Evolutionary conservation across 2,888 invertebrate species (phyloP), one percentile per base, ranked within the genome.

Genomic region (Smittia aterrima): DNA sequence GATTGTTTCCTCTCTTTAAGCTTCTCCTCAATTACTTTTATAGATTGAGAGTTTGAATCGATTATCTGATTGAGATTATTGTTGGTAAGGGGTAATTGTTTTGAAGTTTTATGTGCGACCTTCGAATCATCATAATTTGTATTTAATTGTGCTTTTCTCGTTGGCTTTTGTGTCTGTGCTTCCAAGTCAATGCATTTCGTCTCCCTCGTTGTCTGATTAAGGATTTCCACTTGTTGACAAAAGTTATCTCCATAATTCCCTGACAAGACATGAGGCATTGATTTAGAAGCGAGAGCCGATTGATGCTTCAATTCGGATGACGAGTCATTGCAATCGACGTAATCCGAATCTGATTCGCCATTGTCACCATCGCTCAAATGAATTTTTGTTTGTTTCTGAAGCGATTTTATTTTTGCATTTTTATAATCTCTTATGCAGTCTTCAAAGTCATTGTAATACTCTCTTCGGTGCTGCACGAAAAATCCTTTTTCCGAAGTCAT

Each of bases 401-500:
- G 25, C n/a, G 62, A 38, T 38, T 72, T 72, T 13, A 62, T 62
- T 40, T 72, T 72, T 16, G 54, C 54, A 40, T 62, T 72, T 22
- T 40, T 58, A 47, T 47, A 47, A n/a, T 47, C 47, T n/a, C 47
- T 11, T 13, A 47, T n/a, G 54, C 71, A 71, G 27, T 71, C 71
- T 20, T 71, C 71, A 32, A 71, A 71, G n/a, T 71, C 71, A 71
- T 71, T 71, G 22, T 71, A 71, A 58, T 71, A 71, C 54, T 71
- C 71, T 16, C 54, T 32, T 6, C 71, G 32, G 40, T 68, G 68
- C 9, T 68, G 68, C 4, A 68, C 68, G 7, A 68, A 41, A 1
- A 41, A 16, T 22, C 24, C 11, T n/a, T 68, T 68, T n/a, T 41
- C 41, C 25, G 22, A 41, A 66, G 18, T 66, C 66, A 66, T 66